Evolutionary conservation across 2,113 vertebrate genomes (phyloP).

Genomic region (Cololabis saira): DNA sequence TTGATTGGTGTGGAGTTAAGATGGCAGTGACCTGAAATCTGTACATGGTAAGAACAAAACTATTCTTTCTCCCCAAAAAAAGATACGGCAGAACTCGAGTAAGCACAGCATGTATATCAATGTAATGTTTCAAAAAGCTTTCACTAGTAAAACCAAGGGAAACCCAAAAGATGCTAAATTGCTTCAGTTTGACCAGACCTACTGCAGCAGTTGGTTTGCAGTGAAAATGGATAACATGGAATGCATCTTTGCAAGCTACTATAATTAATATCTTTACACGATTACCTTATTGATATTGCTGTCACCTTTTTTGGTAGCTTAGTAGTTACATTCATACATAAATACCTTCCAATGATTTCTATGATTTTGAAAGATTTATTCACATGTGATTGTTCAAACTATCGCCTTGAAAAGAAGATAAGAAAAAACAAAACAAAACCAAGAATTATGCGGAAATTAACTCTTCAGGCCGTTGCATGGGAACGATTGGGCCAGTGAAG

Average conservation of each 20-base stretch:
- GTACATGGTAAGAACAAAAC: no score
- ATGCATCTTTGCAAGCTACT: conserved; percentile 38
- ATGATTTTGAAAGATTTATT: conserved; percentile 6
- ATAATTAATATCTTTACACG: conserved; percentile 40
- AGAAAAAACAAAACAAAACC: neutral
- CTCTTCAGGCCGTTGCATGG: conserved; percentile 10
- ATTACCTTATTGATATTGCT: conserved; percentile 45
- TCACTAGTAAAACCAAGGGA: no score
- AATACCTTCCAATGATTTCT: conserved; percentile 11
- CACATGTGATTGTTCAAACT: conserved; percentile 6
- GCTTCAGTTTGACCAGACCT: no score
- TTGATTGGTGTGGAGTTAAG: no score
- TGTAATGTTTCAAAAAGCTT: no score
- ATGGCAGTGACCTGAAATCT: no score
- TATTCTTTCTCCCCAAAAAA: no score
- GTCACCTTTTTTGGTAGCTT: conserved; percentile 43
- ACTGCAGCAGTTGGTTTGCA: no score
- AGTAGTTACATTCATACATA: conserved; percentile 22
- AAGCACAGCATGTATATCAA: no score
- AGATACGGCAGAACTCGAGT: no score
- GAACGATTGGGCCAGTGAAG: conserved; percentile 37
- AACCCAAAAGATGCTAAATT: no score
- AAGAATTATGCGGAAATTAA: conserved; percentile 11
- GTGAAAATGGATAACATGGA: conserved; percentile 15
- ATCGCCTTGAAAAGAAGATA: neutral